Conservation (phyloP, 2,113 vertebrate species). For the Pituophis catenifer region DNA sequence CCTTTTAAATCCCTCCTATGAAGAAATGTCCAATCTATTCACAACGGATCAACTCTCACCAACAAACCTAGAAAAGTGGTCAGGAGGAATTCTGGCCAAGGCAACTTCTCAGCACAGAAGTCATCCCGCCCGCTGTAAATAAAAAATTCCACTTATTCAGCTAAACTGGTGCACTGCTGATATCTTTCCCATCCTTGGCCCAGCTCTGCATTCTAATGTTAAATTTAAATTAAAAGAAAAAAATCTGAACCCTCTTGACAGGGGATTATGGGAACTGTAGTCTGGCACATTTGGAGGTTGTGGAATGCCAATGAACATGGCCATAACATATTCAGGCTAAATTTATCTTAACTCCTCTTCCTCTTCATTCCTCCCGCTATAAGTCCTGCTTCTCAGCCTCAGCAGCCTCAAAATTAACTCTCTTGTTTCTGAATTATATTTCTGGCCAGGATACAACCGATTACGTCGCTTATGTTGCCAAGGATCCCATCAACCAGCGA, state of each 20-base stretch:
- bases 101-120: background rate
- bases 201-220: background rate
- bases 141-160: background rate
- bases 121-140: background rate
- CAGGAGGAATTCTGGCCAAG: background rate
- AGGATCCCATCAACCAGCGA: slow-evolving; percentile 82
- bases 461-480: slow-evolving; percentile 79
- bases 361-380: too few species aligned
- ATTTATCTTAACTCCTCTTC: background rate
- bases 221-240: background rate
- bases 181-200: background rate
- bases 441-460: slow-evolving; percentile 81
- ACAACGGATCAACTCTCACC: background rate
- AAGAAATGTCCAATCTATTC: background rate
- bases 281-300: background rate
- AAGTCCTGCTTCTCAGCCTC: background rate
- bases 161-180: background rate
- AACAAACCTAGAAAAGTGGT: background rate
- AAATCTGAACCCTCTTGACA: background rate
- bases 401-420: background rate
- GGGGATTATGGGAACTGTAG: background rate
- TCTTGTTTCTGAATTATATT: background rate
- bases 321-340: background rate
- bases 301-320: background rate
- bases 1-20: background rate